Percentiles rank a stretch among this genome's conserved stretches.
Evolutionary conservation across 2,888 invertebrate genomes (phyloP).

Genomic region (Merodon equestris): DNA sequence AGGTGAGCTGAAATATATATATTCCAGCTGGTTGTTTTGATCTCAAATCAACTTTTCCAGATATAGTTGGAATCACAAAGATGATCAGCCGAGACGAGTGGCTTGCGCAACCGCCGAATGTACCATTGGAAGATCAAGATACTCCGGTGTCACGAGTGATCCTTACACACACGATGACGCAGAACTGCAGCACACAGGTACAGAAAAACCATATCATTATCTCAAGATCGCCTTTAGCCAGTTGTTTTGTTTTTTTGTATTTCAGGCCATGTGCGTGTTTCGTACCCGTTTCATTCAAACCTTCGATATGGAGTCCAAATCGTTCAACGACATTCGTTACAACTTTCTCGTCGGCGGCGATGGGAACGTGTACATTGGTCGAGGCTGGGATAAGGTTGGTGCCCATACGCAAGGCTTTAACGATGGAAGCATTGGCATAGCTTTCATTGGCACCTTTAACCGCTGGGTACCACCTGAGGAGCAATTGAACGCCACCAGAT

Average conservation of each 20-base stretch:
- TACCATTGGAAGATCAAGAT: constrained; percentile 77
- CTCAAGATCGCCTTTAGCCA: no score
- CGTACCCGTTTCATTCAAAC: constrained; percentile 83
- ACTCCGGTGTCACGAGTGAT: constrained; percentile 81
- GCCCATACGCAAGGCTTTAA: constrained; percentile 86
- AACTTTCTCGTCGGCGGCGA: constrained; percentile 90
- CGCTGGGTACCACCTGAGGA: constrained; percentile 79
- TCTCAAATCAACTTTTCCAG: no score
- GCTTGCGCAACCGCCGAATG: constrained; percentile 83
- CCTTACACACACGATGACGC: constrained; percentile 84
- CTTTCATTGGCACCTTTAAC: constrained; percentile 86
- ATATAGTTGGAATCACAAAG: constrained; percentile 75
- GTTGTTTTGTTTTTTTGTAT: not conserved
- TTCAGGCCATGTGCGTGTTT: constrained; percentile 81
- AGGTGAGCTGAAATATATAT: constrained; percentile 72
- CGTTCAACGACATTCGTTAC: constrained; percentile 86
- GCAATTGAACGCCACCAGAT: constrained; percentile 82
- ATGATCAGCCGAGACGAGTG: constrained; percentile 83
- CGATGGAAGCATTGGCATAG: constrained; percentile 84
- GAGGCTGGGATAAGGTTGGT: constrained; percentile 87
- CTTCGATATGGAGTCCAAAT: constrained; percentile 84
- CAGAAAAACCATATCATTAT: no score
- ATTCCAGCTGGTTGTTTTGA: no score
- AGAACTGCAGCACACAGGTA: constrained; percentile 81
- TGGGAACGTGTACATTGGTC: constrained; percentile 86